Evolutionary conservation across 2,113 vertebrate species (phyloP).

Genomic region (Chaetodon auriga): DNA sequence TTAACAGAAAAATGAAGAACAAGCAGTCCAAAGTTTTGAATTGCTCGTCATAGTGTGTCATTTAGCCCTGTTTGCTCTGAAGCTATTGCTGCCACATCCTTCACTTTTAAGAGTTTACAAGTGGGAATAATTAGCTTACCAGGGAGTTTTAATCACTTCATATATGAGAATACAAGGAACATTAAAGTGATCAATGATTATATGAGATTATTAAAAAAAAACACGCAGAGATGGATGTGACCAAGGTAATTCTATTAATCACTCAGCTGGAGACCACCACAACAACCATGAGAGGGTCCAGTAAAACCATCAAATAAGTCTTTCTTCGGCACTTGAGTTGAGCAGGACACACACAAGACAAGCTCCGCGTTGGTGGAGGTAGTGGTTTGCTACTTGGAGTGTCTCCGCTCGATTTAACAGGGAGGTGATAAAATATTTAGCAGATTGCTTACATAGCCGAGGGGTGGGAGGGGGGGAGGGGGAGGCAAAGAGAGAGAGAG

Average conservation of each 20-base stretch:
- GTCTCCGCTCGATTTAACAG: constrained; percentile 77
- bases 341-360: constrained; percentile 49
- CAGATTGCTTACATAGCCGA: constrained; percentile 80
- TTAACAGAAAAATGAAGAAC: constrained; percentile 31
- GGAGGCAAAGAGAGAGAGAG: constrained; percentile 1
- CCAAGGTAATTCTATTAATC: constrained; percentile 55
- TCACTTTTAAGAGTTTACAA: constrained; percentile 54
- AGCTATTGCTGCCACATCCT: constrained; percentile 39
- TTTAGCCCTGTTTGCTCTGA: constrained; percentile 35
- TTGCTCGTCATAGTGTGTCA: constrained; percentile 28
- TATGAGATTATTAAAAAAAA: constrained; percentile 12
- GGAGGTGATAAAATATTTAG: constrained; percentile 81
- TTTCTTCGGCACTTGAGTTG: constrained; percentile 35
- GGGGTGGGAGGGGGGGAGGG: constrained; percentile 46
- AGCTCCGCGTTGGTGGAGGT: constrained; percentile 59
- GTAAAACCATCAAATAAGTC: constrained; percentile 44
- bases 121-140: constrained; percentile 54
- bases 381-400: constrained; percentile 68
- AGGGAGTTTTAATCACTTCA: constrained; percentile 54
- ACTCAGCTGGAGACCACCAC: constrained; percentile 40
- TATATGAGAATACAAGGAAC: constrained; percentile 29
- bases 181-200: constrained; percentile 67
- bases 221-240: constrained; percentile 29
- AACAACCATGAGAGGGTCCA: constrained; percentile 31
- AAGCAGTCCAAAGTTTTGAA: constrained; percentile 28